Evolutionary conservation across 2,113 vertebrate genomes (phyloP).

Genomic region (Capreolus pygargus): DNA sequence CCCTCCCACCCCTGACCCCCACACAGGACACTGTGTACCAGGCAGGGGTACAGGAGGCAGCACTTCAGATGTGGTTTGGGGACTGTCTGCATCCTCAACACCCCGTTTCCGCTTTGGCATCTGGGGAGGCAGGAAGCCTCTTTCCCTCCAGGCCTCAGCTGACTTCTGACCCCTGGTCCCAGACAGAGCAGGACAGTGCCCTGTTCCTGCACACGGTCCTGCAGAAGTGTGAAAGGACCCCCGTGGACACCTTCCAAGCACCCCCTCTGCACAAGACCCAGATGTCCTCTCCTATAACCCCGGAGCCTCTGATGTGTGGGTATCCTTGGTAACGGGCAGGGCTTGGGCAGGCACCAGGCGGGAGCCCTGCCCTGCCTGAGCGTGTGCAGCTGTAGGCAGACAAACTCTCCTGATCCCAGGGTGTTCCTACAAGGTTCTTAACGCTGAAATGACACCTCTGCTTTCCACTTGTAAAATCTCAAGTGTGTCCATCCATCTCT

Average conservation of each 20-base stretch:
- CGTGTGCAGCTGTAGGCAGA: fast-evolving
- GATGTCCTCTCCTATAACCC: background rate
- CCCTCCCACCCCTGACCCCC: fast-evolving
- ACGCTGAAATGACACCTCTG: background rate
- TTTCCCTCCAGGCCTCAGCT: background rate
- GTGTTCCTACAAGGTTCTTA: background rate
- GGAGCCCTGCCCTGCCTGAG: background rate
- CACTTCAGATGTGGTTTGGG: background rate
- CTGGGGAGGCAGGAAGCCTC: background rate
- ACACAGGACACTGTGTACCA: background rate
- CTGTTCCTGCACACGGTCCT: background rate
- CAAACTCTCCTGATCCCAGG: background rate
- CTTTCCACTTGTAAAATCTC: background rate
- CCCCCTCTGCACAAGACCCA: background rate
- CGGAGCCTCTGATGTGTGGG: background rate
- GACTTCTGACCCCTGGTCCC: background rate
- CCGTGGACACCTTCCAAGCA: background rate
- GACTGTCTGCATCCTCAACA: background rate
- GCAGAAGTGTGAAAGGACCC: too few species aligned
- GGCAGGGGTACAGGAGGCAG: too few species aligned
- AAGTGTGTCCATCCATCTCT: background rate
- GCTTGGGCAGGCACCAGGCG: background rate
- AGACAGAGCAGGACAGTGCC: background rate
- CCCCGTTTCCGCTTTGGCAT: background rate
- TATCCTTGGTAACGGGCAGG: fast-evolving